Base-by-base conservation (phyloP, 1,140 invertebrate species). In the Drosophila obscura region DNA sequence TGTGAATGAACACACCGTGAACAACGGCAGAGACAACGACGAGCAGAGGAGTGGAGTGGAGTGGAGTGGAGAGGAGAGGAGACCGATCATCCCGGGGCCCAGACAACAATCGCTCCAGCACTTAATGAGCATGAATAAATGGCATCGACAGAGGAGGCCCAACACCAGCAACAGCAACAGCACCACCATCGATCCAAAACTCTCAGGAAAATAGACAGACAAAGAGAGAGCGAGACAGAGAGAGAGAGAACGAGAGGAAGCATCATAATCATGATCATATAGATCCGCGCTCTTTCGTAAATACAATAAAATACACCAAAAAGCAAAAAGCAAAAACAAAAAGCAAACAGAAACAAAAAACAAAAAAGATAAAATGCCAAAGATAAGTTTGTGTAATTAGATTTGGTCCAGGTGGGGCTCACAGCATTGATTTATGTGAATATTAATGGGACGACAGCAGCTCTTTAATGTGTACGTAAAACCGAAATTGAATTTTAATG, bases 71-170 rank as follows among this genome's bases (percentile, higher is more conserved):
- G 45, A 49, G 46, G 22, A 45, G 35, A 13, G 35, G 35, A 39
- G 35, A 39, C 35, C 35, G 52, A 61, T 68, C 60, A 62, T 73
- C 78, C 78, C 72, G 55, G 26, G 51, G 50, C 51, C 44, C 50
- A 68, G 60, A 75, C 72, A 71, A 77, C 68, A 72, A 80, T 73
- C 58, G 75, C 66, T 64, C 49, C 67, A 74, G 80, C 77, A 90
- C 80, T 85, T 90, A 90, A 89, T 90, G 85, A 89, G 80, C 84
- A 81, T 89, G 77, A 90, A 89, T 89, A 89, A 89, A 89, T 89
- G 84, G 80, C 68, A 76, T 75, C 68, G 55, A 49, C 76, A 71
- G 65, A 58, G 59, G 65, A 58, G 59, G 19, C 31, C 31, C 31
- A 31, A 31, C 52, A 9, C 11, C 56, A 49, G 28, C 50, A 31